Percentiles rank a stretch among this genome's conserved stretches.
These are phyloP conservation scores for Phyllostomus discolor DNA, from an alignment of 2,113 vertebrate species.

Conservation along the genomic window DNA sequence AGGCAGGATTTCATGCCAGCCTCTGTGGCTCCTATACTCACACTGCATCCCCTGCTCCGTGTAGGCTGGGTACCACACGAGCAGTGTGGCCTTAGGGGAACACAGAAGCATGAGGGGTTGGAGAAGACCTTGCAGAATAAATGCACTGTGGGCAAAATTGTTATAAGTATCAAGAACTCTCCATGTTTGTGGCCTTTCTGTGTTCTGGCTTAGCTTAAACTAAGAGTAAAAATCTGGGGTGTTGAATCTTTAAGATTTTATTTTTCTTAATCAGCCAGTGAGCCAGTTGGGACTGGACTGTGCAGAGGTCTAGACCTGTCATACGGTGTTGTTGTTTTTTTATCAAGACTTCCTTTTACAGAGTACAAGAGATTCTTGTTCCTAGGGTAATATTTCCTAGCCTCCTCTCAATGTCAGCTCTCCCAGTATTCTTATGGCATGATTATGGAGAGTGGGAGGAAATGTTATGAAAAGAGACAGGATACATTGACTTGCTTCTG, in stretches of 20 bases:
- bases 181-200: neutral
- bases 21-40: neutral
- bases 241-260: neutral
- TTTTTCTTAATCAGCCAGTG: neutral
- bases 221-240: neutral
- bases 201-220: neutral
- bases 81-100: neutral
- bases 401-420: neutral
- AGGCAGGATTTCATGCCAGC: neutral
- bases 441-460: neutral
- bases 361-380: neutral
- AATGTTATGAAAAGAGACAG: neutral
- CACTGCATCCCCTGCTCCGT: neutral
- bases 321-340: neutral
- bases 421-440: neutral
- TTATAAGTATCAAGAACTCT: neutral
- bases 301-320: neutral
- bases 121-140: neutral
- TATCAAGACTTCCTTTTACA: neutral
- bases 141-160: neutral
- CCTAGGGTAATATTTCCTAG: neutral
- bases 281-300: neutral
- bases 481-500: neutral
- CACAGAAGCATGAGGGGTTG: neutral
- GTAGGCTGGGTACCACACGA: neutral